Evolutionary conservation across 2,113 vertebrate species (phyloP), one percentile per base, ranked within the genome.

Genomic region (Dunckerocampus dactyliophorus): DNA sequence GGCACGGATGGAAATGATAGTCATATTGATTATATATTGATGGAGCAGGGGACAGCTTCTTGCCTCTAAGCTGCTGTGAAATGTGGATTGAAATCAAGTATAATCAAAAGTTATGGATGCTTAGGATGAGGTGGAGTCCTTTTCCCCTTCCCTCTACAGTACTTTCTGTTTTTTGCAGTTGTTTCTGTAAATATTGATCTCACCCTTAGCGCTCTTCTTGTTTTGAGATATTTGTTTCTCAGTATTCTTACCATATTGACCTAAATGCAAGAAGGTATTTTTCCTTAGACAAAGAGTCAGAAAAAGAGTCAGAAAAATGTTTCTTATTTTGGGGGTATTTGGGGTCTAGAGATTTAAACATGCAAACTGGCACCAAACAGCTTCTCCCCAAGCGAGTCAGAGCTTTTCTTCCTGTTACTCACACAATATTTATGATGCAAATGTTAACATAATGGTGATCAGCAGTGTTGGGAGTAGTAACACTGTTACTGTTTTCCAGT

Each of bases 121-220:
- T 77, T 82, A 78, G 56, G 50, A 74, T 67, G 62, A 65, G 68
- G 67, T 52, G 63, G 71, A 67, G 71, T 69, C 80, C 49, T 72
- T 85, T 82, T 83, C 74, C 79, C 74, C 81, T 69, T 82, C 79
- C 82, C 73, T 79, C 74, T 80, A 87, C n/a, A n/a, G n/a, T n/a
- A 60, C 75, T 65, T 72, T 73, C 57, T 34, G 71, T 79, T 86
- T 88, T 80, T 71, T 69, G 69, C 28, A 43, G 65, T 63, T 72
- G 63, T 83, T 70, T 79, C 65, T 90, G 87, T 91, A 89, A 88
- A 88, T 90, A 89, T 67, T 85, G 74, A 88, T 83, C 76, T 81
- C 57, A 76, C 62, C 72, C 71, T 71, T 76, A 66, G 48, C 69
- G 71, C 68, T 82, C 66, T 63, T 85, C 74, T 86, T 88, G 79